These are phyloP conservation scores for Catostomus latipinnis DNA, from an alignment of 2,797 vertebrate species.

Conservation along the genomic window DNA sequence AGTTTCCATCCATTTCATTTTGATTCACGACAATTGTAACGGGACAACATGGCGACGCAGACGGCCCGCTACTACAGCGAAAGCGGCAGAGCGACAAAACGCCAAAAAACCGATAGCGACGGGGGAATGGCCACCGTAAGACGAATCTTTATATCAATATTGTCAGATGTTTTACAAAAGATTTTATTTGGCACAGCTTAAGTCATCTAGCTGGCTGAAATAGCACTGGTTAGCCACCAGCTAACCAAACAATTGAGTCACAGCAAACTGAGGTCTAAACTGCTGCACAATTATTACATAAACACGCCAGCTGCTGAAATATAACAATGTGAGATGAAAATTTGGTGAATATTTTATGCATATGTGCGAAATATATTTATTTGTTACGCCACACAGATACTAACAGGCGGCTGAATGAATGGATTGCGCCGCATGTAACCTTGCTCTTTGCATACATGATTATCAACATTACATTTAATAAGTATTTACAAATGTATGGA, in stretches of 20 bases:
- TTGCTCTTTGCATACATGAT: not conserved
- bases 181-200: not conserved
- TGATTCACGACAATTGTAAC: constrained; percentile 60
- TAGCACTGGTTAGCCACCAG: not conserved
- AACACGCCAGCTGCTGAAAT: not conserved
- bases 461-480: not conserved
- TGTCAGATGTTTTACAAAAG: not conserved
- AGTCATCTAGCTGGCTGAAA: not conserved
- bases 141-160: not conserved
- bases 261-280: not conserved
- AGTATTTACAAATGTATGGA: too few relatives aligned
- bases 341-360: not conserved
- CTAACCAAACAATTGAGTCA: constrained; percentile 33
- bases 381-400: not conserved
- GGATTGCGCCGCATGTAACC: not conserved
- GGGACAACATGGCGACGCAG: constrained; percentile 84
- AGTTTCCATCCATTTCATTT: constrained; percentile 53
- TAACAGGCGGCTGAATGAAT: constrained; percentile 2
- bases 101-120: constrained; percentile 90
- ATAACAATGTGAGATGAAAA: too few relatives aligned
- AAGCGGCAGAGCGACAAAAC: constrained; percentile 90
- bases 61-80: constrained; percentile 90
- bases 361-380: not conserved
- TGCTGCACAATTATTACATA: not conserved
- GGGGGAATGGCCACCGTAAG: constrained; percentile 74